A percentile compares a stretch with the other conserved stretches of the same genome.
Conservation (phyloP, 2,888 invertebrate genomes). For the Villa cingulata region DNA sequence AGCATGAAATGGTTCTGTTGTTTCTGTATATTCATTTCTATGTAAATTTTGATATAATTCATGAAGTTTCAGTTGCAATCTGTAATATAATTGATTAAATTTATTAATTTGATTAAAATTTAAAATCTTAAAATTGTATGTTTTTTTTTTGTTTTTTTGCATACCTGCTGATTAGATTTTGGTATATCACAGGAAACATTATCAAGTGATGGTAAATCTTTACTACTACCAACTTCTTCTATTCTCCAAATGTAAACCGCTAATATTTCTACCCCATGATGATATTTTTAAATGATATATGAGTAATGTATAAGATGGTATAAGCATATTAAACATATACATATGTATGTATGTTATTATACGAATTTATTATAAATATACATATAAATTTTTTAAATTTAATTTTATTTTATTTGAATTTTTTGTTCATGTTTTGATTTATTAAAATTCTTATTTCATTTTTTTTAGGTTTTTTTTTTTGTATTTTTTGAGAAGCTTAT, state of each 20-base stretch:
- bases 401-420: too few species aligned
- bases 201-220: slow-evolving; percentile 59
- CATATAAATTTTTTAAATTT: too few species aligned
- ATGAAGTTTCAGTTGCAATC: slow-evolving; percentile 69
- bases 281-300: slow-evolving; percentile 57
- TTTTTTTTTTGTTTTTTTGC: neutral
- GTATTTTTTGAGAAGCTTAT: too few species aligned
- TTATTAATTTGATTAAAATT: too few species aligned
- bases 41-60: slow-evolving; percentile 64
- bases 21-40: slow-evolving; percentile 58
- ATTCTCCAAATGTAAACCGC: slow-evolving; percentile 53
- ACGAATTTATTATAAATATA: too few species aligned
- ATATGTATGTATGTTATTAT: too few species aligned
- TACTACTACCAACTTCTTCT: slow-evolving; percentile 66
- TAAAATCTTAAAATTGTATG: neutral
- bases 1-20: slow-evolving; percentile 66
- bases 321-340: too few species aligned
- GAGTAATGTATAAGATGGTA: too few species aligned
- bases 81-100: slow-evolving; percentile 32
- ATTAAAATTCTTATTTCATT: too few species aligned
- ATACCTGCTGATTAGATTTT: slow-evolving; percentile 36
- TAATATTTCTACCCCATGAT: slow-evolving; percentile 62
- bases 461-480: too few species aligned
- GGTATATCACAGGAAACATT: slow-evolving; percentile 23
- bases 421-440: too few species aligned